Conservation (phyloP, 2,888 invertebrate genomes). For the Xylophagus ater region DNA sequence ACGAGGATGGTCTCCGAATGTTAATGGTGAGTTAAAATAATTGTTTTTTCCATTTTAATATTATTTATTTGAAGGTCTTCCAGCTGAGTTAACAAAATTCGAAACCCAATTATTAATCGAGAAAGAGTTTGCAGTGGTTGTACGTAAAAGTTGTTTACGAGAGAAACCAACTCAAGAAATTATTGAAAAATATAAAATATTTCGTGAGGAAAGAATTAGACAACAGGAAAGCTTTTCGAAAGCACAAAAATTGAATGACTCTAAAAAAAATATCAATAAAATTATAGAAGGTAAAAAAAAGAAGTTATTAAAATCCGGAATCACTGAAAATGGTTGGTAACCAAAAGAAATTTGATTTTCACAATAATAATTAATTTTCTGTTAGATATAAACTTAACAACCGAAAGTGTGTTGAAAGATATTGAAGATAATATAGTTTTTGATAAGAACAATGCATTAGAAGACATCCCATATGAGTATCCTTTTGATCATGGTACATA, state of each 20-base stretch:
- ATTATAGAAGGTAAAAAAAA: constrained; percentile 69
- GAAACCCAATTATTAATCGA: constrained; percentile 66
- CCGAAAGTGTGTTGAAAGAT: constrained; percentile 55
- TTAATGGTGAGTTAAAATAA: constrained; percentile 39
- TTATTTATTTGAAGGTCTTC: constrained; percentile 48
- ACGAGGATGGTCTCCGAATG: constrained; percentile 59
- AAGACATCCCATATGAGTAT: constrained; percentile 60
- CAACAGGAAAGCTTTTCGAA: constrained; percentile 43
- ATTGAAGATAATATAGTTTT: constrained; percentile 39
- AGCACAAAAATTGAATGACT: constrained; percentile 45
- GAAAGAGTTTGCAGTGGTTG: constrained; percentile 52
- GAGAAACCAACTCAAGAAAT: constrained; percentile 15
- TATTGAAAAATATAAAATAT: constrained; percentile 18
- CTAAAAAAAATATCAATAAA: constrained; percentile 50
- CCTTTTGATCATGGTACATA: constrained; percentile 26
- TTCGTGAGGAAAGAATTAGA: constrained; percentile 20
- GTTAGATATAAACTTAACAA: constrained; percentile 27
- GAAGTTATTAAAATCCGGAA: constrained; percentile 47
- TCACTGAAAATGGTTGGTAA: constrained; percentile 30
- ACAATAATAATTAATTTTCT: background rate
- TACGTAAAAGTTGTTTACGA: constrained; percentile 36
- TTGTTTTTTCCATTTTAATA: constrained; percentile 15
- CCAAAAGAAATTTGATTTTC: background rate
- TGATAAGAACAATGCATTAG: constrained; percentile 48
- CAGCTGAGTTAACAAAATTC: constrained; percentile 61